Base-by-base conservation (phyloP, 30 jellyfish, hydroid and myxozoan genomes). In the Hydractinia echinata region DNA sequence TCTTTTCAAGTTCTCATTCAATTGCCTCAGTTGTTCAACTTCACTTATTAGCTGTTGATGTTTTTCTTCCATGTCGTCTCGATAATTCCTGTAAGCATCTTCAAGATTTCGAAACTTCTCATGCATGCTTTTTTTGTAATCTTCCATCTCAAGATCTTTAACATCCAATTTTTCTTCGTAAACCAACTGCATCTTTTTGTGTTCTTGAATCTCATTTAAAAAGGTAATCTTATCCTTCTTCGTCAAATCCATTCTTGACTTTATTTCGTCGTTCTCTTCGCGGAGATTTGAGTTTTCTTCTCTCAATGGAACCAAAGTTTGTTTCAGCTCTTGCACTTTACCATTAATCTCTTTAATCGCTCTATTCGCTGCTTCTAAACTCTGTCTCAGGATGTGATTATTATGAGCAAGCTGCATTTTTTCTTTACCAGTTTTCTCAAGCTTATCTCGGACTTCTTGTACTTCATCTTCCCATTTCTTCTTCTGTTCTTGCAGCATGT, bases 311-410 rank as follows among this genome's bases (percentile, higher is more conserved):
- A 94, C 96, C 51, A 94, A 79, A 11, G 96, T 94, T 50, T 80
- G 95, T 83, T 88, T 94, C 82, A 94, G 85, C 72, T 94, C 99
- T 71, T 89, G 95, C 44, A 94, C 99, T 66, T 94, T 94, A 21
- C 91, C 81, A 66, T 94, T 94, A 14, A 94, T 94, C 85, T 94
- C 96, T 76, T 85, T 88, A 67, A 94, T 94, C 5, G 99, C 99
- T 49, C 84, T 86, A 87, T 94, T 94, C 53, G 99, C 99, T 18
- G 96, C 99, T 67, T 94, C 96, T 5, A 94, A 87, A 53, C 99
- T 94, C 66, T 87, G 83, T 13, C 99, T 73, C 60, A 94, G 72
- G 55, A 94, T 89, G 30, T 84, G 82, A 82, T 94, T 94, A 48
- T 94, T 91, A 44, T 79, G 96, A 7, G 84, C 76, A 55, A 94